Conservation (phyloP, 2,888 invertebrate species). For the Zonitis immaculata region DNA sequence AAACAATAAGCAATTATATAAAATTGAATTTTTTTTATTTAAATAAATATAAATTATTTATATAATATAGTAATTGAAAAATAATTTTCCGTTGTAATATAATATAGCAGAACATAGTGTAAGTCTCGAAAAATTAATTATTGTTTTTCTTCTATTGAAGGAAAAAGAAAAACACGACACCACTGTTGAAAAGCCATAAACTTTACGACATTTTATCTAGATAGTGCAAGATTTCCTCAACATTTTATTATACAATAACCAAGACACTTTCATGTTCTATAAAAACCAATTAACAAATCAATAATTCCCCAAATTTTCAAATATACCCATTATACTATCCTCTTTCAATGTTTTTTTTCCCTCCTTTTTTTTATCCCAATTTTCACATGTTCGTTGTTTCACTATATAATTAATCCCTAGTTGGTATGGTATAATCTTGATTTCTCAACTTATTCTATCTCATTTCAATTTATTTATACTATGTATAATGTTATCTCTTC, state of each 20-base stretch:
- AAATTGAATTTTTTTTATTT: no score
- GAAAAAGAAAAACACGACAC: neutral
- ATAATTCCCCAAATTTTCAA: slow-evolving; percentile 9
- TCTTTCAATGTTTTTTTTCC: no score
- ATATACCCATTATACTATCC: no score
- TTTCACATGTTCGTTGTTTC: neutral
- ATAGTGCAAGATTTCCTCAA: neutral
- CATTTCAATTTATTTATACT: neutral
- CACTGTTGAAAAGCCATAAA: neutral
- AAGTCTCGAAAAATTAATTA: no score
- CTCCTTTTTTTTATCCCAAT: neutral
- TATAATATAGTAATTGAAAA: no score
- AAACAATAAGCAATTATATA: no score
- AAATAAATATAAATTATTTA: no score
- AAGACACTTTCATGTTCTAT: neutral
- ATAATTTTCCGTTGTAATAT: no score
- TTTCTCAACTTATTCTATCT: neutral
- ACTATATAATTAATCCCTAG: neutral
- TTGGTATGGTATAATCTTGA: neutral
- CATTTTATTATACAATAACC: neutral
- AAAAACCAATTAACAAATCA: slow-evolving; percentile 19
- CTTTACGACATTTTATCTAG: neutral
- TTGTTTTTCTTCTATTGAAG: no score
- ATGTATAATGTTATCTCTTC: slow-evolving; percentile 16
- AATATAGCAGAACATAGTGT: no score